Evolutionary conservation across 2,797 vertebrate genomes (phyloP).

Genomic region (Crax fasciolata): DNA sequence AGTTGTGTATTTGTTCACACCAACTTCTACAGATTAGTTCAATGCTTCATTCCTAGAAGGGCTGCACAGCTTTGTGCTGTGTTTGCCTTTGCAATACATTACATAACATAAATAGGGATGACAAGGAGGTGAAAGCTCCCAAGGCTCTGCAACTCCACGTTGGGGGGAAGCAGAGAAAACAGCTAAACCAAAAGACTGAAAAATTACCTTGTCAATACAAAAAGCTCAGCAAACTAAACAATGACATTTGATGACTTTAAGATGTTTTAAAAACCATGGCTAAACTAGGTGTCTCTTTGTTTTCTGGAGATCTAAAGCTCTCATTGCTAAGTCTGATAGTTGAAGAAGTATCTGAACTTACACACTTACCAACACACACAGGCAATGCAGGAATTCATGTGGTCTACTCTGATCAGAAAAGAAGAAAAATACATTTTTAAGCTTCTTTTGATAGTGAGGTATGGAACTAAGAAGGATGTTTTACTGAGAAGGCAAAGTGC

Average conservation of each 20-base stretch:
- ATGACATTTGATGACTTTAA: neutral
- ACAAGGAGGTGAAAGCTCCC: fast-evolving
- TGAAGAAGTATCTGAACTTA: neutral
- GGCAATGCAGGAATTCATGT: neutral
- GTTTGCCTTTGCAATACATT: neutral
- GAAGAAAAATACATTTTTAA: neutral
- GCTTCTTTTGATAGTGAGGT: neutral
- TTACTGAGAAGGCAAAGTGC: neutral
- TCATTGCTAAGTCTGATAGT: neutral
- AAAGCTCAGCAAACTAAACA: neutral
- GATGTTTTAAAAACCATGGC: neutral
- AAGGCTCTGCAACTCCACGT: fast-evolving
- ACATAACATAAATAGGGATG: neutral
- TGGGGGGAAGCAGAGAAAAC: neutral
- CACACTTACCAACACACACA: fast-evolving
- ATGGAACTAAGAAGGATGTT: neutral
- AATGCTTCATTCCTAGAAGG: neutral
- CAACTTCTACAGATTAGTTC: neutral
- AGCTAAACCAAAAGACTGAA: neutral
- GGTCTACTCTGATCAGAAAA: neutral
- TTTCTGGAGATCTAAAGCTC: neutral
- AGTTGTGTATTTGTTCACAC: neutral
- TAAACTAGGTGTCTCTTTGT: neutral
- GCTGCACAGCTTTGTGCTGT: neutral
- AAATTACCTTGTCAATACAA: neutral